Evolutionary conservation across 2,797 vertebrate genomes (phyloP).

Genomic region (Brachyrhaphis roseni): DNA sequence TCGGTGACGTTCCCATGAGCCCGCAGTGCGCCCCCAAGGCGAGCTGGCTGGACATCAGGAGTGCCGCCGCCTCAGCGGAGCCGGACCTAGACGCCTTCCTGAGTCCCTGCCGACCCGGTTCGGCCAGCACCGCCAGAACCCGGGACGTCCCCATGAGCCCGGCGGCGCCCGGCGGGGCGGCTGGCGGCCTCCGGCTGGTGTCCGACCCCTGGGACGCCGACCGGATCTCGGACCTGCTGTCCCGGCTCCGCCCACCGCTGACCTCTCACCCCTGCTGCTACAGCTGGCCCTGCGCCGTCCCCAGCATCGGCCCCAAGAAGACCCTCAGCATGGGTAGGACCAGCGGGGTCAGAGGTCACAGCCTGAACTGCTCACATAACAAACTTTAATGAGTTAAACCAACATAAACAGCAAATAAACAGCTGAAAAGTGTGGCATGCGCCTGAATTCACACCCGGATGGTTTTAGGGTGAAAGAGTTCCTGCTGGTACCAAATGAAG

Average conservation of each 20-base stretch:
- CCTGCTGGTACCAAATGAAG: too few relatives aligned
- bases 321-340: slow-evolving; percentile 85
- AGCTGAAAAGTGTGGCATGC: not conserved
- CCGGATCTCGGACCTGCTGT: slow-evolving; percentile 82
- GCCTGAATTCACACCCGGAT: not conserved
- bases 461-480: too few relatives aligned
- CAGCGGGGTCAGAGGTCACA: too few relatives aligned
- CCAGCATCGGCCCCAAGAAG: slow-evolving; percentile 80
- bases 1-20: slow-evolving; percentile 55
- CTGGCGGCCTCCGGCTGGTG: slow-evolving; percentile 52
- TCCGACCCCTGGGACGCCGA: slow-evolving; percentile 88
- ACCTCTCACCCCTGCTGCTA: slow-evolving; percentile 75
- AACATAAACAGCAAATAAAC: not conserved
- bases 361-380: too few relatives aligned
- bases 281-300: slow-evolving; percentile 80
- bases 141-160: slow-evolving; percentile 65
- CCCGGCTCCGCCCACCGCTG: slow-evolving; percentile 79
- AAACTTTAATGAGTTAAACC: too few relatives aligned
- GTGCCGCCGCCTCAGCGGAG: slow-evolving; percentile 2
- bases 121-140: not conserved
- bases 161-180: not conserved
- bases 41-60: slow-evolving; percentile 42
- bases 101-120: slow-evolving; percentile 27
- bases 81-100: slow-evolving; percentile 60
- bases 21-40: slow-evolving; percentile 25